Evolutionary conservation across 2,797 vertebrate genomes (phyloP).

Genomic region (Allobates femoralis): DNA sequence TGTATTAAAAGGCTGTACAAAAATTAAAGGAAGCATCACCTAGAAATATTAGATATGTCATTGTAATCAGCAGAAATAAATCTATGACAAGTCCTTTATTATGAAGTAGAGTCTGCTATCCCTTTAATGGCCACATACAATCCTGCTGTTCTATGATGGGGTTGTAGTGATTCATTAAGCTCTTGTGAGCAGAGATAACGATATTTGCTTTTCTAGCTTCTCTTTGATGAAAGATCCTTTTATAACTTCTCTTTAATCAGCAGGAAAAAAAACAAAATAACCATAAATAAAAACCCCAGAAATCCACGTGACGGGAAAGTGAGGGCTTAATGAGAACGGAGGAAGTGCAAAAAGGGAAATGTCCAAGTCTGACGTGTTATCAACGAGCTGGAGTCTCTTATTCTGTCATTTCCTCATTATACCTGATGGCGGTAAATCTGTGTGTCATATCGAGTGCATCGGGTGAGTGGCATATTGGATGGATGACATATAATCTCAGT

Average conservation of each 20-base stretch:
- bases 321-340: neutral
- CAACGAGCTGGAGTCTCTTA: no score
- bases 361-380: no score
- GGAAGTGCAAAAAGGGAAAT: neutral
- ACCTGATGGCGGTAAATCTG: neutral
- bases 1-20: neutral
- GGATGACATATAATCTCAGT: no score
- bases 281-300: neutral
- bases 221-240: slow-evolving; percentile 18
- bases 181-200: neutral
- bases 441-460: neutral
- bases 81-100: neutral
- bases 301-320: neutral
- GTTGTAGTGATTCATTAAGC: neutral
- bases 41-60: neutral
- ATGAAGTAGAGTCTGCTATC: neutral
- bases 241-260: slow-evolving; percentile 29
- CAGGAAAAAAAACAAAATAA: neutral
- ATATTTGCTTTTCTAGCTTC: neutral
- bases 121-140: neutral
- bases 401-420: neutral
- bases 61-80: neutral
- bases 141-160: neutral
- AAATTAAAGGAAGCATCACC: neutral
- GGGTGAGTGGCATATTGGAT: no score